Conservation (phyloP, 2,797 vertebrate genomes). For the Ceryle rudis region DNA sequence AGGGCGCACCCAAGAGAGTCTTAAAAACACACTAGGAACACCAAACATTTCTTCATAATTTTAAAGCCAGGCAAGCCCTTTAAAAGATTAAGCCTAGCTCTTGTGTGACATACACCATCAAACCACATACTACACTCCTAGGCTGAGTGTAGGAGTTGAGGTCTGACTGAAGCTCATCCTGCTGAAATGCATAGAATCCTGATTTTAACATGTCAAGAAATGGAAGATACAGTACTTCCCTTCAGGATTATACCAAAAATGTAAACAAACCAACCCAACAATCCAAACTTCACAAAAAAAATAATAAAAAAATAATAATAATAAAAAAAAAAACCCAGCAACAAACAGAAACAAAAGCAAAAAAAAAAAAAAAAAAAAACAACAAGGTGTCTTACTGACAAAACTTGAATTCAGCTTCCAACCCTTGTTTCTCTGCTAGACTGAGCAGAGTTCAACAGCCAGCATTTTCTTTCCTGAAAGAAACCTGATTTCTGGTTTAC, state of each 20-base stretch:
- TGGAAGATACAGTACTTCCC: neutral
- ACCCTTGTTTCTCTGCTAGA: neutral
- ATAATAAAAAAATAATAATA: neutral
- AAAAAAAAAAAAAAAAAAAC: neutral
- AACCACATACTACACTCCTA: neutral
- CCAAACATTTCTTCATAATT: neutral
- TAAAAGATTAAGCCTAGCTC: neutral
- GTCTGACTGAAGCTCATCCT: neutral
- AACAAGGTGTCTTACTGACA: neutral
- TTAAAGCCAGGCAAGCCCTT: neutral
- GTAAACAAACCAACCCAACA: neutral
- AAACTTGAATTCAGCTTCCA: neutral
- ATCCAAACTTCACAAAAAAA: neutral
- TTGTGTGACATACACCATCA: neutral
- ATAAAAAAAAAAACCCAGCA: neutral
- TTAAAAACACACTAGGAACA: neutral
- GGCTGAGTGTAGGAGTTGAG: neutral
- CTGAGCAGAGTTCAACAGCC: neutral
- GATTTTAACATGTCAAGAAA: neutral
- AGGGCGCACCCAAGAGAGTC: neutral
- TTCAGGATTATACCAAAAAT: neutral
- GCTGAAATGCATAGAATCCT: neutral
- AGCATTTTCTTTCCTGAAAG: neutral
- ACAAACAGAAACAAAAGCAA: neutral
- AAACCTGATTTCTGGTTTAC: neutral